Evolutionary conservation across 2,888 invertebrate species (phyloP).

Genomic region (Chloromyia formosa): DNA sequence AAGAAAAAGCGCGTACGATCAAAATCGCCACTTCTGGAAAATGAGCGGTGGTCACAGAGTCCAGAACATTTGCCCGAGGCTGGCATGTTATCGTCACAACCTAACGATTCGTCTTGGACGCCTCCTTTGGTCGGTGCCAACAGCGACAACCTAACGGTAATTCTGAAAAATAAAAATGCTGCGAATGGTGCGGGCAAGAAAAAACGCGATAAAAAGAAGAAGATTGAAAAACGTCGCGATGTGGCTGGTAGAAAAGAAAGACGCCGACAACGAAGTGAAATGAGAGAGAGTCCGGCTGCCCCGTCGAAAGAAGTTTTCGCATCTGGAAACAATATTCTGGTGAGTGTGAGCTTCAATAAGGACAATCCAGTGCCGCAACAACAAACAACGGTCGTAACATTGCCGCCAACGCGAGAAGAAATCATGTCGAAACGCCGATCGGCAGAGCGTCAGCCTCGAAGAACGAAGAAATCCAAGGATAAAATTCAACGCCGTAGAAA

Average conservation of each 20-base stretch:
- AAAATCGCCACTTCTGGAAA: slow-evolving; percentile 55
- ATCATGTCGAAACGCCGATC: slow-evolving; percentile 55
- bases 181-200: slow-evolving; percentile 54
- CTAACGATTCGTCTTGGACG: slow-evolving; percentile 68
- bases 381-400: slow-evolving; percentile 62
- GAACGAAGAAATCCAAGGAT: slow-evolving; percentile 54
- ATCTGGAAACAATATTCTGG: slow-evolving; percentile 91
- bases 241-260: slow-evolving; percentile 64
- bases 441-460: slow-evolving; percentile 53
- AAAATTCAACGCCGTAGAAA: slow-evolving; percentile 65
- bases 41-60: slow-evolving; percentile 66
- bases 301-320: slow-evolving; percentile 92
- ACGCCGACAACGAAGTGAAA: slow-evolving; percentile 57
- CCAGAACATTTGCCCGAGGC: slow-evolving; percentile 58
- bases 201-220: slow-evolving; percentile 61
- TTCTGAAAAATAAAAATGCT: slow-evolving; percentile 68
- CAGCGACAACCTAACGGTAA: slow-evolving; percentile 69
- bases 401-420: slow-evolving; percentile 61
- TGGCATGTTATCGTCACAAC: slow-evolving; percentile 49
- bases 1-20: slow-evolving; percentile 50
- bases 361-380: slow-evolving; percentile 59
- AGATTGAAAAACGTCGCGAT: slow-evolving; percentile 65
- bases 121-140: slow-evolving; percentile 66
- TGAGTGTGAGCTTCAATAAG: slow-evolving; percentile 90
- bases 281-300: slow-evolving; percentile 60